Conservation (phyloP, 1,140 invertebrate species). For the Meloidogyne floridensis region DNA sequence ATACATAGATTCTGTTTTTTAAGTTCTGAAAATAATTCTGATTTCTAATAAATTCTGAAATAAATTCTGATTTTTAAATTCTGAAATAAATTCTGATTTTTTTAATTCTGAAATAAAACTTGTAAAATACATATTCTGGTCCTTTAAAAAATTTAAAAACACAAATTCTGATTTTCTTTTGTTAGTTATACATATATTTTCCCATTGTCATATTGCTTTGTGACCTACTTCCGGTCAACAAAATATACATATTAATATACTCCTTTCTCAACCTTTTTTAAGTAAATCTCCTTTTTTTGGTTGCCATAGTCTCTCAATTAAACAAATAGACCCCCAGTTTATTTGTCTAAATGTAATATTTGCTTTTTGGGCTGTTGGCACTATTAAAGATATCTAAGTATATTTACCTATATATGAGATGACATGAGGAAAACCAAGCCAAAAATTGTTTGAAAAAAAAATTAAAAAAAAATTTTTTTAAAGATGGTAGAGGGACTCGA, state of each 20-base stretch:
- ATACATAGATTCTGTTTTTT: no score
- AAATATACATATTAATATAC: not conserved
- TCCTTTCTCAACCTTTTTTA: not conserved
- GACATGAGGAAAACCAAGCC: not conserved
- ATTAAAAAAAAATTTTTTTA: no score
- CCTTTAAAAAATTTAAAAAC: not conserved
- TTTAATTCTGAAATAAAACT: not conserved
- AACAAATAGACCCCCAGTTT: not conserved
- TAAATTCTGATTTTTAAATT: not conserved
- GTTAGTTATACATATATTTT: not conserved
- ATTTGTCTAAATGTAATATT: not conserved
- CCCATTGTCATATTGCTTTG: not conserved
- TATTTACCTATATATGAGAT: no score
- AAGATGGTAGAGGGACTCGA: not conserved
- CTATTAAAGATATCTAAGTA: not conserved
- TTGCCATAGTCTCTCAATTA: slow-evolving; percentile 3
- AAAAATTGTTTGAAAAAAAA: not conserved
- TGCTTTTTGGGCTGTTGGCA: slow-evolving; percentile 1
- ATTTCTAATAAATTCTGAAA: not conserved
- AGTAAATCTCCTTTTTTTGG: not conserved
- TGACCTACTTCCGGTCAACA: slow-evolving; percentile 2
- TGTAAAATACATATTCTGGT: not conserved
- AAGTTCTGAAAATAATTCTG: not conserved
- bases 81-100: not conserved
- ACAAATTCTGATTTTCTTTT: not conserved